Evolutionary conservation across 1,140 invertebrate species (phyloP).

Genomic region (Ostrea edulis): DNA sequence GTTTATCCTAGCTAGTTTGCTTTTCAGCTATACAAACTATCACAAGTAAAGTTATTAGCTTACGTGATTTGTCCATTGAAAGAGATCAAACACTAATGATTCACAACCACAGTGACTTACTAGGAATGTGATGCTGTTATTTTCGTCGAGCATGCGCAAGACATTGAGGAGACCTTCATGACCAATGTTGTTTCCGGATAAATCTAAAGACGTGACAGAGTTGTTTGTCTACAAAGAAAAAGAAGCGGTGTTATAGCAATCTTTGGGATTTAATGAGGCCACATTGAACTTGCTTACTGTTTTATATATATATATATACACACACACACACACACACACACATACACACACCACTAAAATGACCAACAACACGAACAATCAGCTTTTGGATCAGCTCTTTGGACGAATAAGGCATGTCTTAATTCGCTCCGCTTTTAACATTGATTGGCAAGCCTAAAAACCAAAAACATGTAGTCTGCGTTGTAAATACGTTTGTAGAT

Average conservation of each 20-base stretch:
- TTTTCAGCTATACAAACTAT: conserved; percentile 14
- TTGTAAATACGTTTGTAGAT: no score
- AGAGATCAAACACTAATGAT: not conserved
- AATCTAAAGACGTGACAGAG: conserved; percentile 30
- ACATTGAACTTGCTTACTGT: no score
- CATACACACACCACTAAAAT: no score
- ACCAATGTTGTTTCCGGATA: conserved; percentile 47
- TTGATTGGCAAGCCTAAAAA: no score
- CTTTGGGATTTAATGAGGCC: no score
- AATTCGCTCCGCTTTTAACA: no score
- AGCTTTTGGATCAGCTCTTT: no score
- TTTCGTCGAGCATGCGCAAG: conserved; percentile 45
- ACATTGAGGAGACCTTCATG: conserved; percentile 41
- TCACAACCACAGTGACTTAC: conserved; percentile 18
- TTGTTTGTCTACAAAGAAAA: conserved; percentile 36
- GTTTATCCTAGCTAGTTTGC: not conserved
- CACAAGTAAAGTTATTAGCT: not conserved
- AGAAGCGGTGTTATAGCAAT: not conserved
- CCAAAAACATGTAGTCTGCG: no score
- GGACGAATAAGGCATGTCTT: no score
- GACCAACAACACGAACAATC: no score
- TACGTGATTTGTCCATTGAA: not conserved
- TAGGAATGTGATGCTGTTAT: conserved; percentile 36
- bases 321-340: not conserved
- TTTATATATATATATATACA: no score